phyloP scores from a whole-genome alignment of 2,888 invertebrate genomes.

The Pseudolycoriella hygida region DNA sequence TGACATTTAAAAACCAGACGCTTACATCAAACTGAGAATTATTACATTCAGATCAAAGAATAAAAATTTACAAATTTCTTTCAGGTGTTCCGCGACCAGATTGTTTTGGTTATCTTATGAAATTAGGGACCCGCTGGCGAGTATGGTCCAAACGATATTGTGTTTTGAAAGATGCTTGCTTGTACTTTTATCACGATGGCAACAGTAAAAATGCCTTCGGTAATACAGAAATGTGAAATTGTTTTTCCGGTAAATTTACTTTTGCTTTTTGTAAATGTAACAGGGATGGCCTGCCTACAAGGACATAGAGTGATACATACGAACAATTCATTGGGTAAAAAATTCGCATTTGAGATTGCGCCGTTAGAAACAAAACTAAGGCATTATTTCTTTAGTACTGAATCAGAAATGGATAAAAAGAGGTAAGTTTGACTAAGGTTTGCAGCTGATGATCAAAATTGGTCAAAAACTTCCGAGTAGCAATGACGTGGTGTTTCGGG shows the following conservation, averaged over 20 bases:
- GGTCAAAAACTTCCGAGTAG: too few relatives aligned
- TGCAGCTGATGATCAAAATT: too few relatives aligned
- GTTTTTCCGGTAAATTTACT: too few relatives aligned
- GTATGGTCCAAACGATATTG: constrained; percentile 87
- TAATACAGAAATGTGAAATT: constrained; percentile 29
- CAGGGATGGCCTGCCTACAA: constrained; percentile 84
- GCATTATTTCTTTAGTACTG: constrained; percentile 82
- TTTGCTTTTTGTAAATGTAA: constrained; percentile 9
- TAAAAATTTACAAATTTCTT: too few relatives aligned
- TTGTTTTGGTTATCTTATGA: constrained; percentile 83
- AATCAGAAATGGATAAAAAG: constrained; percentile 88
- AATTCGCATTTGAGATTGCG: constrained; percentile 78
- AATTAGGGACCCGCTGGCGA: constrained; percentile 69
- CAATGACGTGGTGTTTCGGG: too few relatives aligned
- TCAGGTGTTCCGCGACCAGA: constrained; percentile 58
- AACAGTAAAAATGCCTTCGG: constrained; percentile 79
- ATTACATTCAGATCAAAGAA: too few relatives aligned
- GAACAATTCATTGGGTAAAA: constrained; percentile 61
- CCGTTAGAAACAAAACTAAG: constrained; percentile 75
- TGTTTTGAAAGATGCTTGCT: constrained; percentile 84
- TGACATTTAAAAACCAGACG: too few relatives aligned
- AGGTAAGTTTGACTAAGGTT: constrained; percentile 51
- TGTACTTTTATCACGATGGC: constrained; percentile 83
- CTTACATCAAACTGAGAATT: too few relatives aligned
- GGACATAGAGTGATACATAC: constrained; percentile 82